Evolutionary conservation across 2,797 vertebrate genomes (phyloP).

Genomic region (Brachyalestes nurse): DNA sequence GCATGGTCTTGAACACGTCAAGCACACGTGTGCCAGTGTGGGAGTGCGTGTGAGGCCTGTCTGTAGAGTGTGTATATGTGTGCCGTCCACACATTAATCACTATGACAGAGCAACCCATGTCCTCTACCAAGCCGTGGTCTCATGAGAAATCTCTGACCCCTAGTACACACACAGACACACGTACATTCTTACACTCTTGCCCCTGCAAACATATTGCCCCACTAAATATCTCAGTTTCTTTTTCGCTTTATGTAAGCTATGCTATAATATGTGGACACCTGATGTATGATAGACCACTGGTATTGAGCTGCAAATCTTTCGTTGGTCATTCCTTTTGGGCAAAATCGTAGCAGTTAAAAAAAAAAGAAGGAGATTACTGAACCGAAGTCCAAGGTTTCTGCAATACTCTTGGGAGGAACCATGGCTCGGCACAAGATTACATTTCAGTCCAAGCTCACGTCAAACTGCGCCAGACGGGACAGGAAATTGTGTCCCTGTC

Average conservation of each 20-base stretch:
- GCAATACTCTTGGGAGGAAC: slow-evolving; percentile 77
- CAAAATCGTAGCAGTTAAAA: slow-evolving; percentile 58
- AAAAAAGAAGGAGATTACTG: slow-evolving; percentile 74
- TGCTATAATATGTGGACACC: slow-evolving; percentile 39
- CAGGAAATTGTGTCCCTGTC: slow-evolving; percentile 86
- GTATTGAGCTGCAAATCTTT: slow-evolving; percentile 67
- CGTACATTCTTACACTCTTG: slow-evolving; percentile 43
- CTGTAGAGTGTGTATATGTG: slow-evolving; percentile 57
- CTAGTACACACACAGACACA: slow-evolving; percentile 61
- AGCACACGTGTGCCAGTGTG: slow-evolving; percentile 53
- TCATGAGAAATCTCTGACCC: slow-evolving; percentile 77
- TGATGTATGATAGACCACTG: slow-evolving; percentile 63
- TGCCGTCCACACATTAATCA: slow-evolving; percentile 76
- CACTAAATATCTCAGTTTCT: slow-evolving; percentile 37
- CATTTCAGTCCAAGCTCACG: slow-evolving; percentile 78
- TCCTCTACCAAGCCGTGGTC: slow-evolving; percentile 65
- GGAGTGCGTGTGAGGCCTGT: slow-evolving; percentile 65
- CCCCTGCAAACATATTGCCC: slow-evolving; percentile 23
- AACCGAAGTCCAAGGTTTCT: slow-evolving; percentile 76
- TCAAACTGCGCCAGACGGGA: slow-evolving; percentile 81
- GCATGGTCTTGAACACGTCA: slow-evolving; percentile 59
- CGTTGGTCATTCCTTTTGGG: slow-evolving; percentile 65
- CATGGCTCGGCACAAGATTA: slow-evolving; percentile 75
- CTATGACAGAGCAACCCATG: slow-evolving; percentile 69
- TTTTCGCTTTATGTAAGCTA: slow-evolving; percentile 16